These are phyloP conservation scores for Myotis findleyi DNA, from an alignment of 2,797 vertebrate genomes.

Conservation along the genomic window DNA sequence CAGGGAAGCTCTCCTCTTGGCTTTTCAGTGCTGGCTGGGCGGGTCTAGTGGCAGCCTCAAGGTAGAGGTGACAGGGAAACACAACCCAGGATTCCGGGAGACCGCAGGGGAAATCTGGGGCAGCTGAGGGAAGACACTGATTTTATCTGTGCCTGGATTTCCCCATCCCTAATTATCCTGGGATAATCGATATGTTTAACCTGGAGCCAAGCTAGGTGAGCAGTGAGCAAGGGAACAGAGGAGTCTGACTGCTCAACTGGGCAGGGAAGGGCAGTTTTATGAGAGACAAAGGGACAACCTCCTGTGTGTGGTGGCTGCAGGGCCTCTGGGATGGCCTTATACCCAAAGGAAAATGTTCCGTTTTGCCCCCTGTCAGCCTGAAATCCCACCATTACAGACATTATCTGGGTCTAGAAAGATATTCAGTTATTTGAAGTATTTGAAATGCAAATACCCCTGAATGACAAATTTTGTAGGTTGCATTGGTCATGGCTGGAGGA, in stretches of 20 bases:
- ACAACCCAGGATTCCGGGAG: not conserved
- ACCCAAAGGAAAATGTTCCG: not conserved
- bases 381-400: not conserved
- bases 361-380: not conserved
- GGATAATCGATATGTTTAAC: conserved; percentile 58
- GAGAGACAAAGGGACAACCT: not conserved
- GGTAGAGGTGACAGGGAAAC: not conserved
- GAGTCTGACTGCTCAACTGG: not conserved
- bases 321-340: not conserved
- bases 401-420: not conserved
- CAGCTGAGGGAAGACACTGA: not conserved
- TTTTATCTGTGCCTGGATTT: conserved; percentile 33
- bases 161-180: conserved; percentile 37
- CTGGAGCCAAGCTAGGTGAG: conserved; percentile 14
- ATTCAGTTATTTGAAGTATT: not conserved
- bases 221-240: not conserved
- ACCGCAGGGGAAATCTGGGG: not conserved
- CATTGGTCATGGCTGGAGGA: not conserved
- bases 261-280: not conserved
- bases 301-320: not conserved
- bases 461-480: not conserved
- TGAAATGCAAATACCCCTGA: not conserved
- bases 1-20: not conserved
- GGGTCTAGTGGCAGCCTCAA: not conserved
- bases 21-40: not conserved